Percentiles rank a stretch among this genome's conserved stretches.
Evolutionary conservation across 2,797 vertebrate species (phyloP).

Genomic region (Clarias fuscus): DNA sequence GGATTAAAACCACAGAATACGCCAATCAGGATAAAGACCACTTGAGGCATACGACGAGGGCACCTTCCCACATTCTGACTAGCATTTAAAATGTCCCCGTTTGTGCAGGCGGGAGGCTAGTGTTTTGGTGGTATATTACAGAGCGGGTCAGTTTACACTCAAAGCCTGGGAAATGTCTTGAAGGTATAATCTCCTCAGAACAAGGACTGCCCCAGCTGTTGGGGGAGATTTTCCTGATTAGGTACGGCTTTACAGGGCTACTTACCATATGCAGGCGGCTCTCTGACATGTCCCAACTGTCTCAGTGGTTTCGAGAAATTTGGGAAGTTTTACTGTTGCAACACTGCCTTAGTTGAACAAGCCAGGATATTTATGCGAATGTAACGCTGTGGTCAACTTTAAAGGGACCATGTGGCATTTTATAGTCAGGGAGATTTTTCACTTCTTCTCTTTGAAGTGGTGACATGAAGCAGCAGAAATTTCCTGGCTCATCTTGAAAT

Average conservation of each 20-base stretch:
- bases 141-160: constrained; percentile 56
- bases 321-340: not conserved
- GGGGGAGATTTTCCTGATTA: constrained; percentile 60
- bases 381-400: constrained; percentile 9
- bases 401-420: constrained; percentile 26
- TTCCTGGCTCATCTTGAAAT: constrained; percentile 30
- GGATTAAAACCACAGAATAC: constrained; percentile 63
- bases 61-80: constrained; percentile 67
- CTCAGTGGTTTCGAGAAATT: not conserved
- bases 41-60: constrained; percentile 63
- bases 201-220: constrained; percentile 18
- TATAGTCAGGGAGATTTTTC: constrained; percentile 19
- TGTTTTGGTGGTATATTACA: constrained; percentile 57
- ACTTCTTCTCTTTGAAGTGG: constrained; percentile 13
- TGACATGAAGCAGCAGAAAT: constrained; percentile 7
- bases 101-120: constrained; percentile 46
- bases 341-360: not conserved
- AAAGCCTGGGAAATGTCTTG: constrained; percentile 64
- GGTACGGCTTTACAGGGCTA: not conserved
- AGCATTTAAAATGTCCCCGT: constrained; percentile 65
- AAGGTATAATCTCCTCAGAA: constrained; percentile 54
- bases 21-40: constrained; percentile 58
- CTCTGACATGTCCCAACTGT: constrained; percentile 7
- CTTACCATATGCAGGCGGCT: not conserved
- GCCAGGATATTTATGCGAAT: not conserved